Percentiles rank a stretch among this genome's conserved stretches.
These are phyloP conservation scores for Cichlasoma orientale DNA, from an alignment of 2,797 vertebrate species.

Conservation along the genomic window DNA sequence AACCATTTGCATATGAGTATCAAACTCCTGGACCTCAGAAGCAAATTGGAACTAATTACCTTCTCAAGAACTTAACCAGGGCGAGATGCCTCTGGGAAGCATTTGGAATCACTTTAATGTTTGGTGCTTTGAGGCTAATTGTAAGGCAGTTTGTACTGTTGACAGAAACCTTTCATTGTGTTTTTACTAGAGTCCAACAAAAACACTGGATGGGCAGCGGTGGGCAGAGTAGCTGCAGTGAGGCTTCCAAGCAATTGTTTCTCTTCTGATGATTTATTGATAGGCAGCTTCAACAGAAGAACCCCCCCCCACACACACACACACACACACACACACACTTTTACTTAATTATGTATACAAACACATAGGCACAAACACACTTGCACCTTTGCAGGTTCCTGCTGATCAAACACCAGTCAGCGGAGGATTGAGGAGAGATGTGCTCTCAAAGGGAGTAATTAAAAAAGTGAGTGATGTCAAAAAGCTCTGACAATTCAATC, in stretches of 20 bases:
- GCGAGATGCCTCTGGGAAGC: not conserved
- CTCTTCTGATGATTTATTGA: slow-evolving; percentile 66
- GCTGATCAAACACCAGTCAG: slow-evolving; percentile 56
- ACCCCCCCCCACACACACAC: not conserved
- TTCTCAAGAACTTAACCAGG: not conserved
- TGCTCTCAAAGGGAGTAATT: slow-evolving; percentile 63
- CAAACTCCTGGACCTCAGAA: not conserved
- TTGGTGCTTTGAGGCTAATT: not conserved
- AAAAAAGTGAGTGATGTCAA: slow-evolving; percentile 57
- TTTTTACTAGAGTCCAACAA: not conserved
- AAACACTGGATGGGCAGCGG: not conserved
- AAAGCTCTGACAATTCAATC: slow-evolving; percentile 35
- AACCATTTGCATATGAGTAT: not conserved
- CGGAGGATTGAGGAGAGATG: slow-evolving; percentile 39
- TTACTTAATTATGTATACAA: slow-evolving; percentile 45
- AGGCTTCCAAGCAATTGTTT: slow-evolving; percentile 15
- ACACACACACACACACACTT: not conserved
- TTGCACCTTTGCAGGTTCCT: slow-evolving; percentile 25
- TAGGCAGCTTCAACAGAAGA: slow-evolving; percentile 39
- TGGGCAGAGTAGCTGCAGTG: not conserved
- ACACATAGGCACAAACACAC: not conserved
- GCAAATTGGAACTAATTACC: slow-evolving; percentile 1
- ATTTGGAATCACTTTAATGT: slow-evolving; percentile 3
- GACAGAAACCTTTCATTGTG: not conserved
- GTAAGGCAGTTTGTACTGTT: not conserved